Evolutionary conservation across 2,113 vertebrate species (phyloP), one percentile per base, ranked within the genome.

Genomic region (Myodes glareolus): DNA sequence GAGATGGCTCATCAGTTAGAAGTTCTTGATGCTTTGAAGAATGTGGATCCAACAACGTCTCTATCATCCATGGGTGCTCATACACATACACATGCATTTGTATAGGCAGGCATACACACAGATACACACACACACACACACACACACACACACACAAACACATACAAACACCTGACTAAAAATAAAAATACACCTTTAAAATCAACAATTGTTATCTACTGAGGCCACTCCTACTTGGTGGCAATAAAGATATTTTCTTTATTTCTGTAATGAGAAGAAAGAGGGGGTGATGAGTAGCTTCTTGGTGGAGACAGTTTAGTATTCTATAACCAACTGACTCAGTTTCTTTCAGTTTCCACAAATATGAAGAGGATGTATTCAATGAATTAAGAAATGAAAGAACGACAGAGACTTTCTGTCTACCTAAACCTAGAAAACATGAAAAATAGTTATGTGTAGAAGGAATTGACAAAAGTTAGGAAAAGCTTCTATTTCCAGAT

Each of bases 401-500:
- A 73, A 55, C 36, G 25, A 67, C 3, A 55, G 61, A 61, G 10
- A 75, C 7, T 31, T 9, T 73, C 27, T 89, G 29, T n/a, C 31
- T 7, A 14, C 10, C 31, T 85, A 88, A 42, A 3, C 5, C 70
- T 78, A 55, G 47, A 5, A 78, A 85, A 80, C 25, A 72, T 13
- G 31, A 73, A 96, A 96, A 63, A 47, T 3, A 50, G 81, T 47
- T 39, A 29, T 50, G 29, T 86, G 25, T 27, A 92, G 76, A 90
- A 80, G 5, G 88, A 25, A 47, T 7, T 3, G 39, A 92, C 45
- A 85, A 50, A 70, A 42, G 36, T 92, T 84, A 81, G 4, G 19
- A 90, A 75, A 95, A 92, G 23, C 25, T 87, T 96, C 50, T 55
- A 67, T 85, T 92, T 95, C 50, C 88, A 82, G 27, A 80, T 63